Evolutionary conservation across 2,113 vertebrate genomes (phyloP).

Genomic region (Neolamprologus ventralis): DNA sequence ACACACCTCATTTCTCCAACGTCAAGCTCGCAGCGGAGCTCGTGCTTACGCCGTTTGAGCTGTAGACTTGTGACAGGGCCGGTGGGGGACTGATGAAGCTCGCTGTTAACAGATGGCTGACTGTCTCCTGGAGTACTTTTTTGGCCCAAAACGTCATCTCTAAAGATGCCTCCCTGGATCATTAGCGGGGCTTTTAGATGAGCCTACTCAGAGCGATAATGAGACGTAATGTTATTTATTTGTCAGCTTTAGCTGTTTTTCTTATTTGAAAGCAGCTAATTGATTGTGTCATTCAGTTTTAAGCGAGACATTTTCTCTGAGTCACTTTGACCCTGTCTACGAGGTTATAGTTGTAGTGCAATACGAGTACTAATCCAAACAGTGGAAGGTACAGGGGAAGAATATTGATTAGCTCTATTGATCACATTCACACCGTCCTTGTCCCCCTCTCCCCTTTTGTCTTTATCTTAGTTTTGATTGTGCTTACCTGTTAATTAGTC

Average conservation of each 20-base stretch:
- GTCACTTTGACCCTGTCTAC: neutral
- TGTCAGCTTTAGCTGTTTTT: neutral
- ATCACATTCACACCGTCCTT: slow-evolving; percentile 18
- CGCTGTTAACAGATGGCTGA: slow-evolving; percentile 41
- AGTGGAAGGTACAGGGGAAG: neutral
- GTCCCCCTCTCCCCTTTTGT: neutral
- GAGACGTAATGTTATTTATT: slow-evolving; percentile 12
- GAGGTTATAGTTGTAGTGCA: neutral
- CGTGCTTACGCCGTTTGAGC: slow-evolving; percentile 13
- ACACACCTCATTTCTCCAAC: slow-evolving; percentile 20
- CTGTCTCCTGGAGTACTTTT: slow-evolving; percentile 8
- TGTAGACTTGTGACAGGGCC: slow-evolving; percentile 22
- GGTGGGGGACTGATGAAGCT: slow-evolving; percentile 30
- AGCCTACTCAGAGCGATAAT: neutral
- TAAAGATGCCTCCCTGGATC: neutral
- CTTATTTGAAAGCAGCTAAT: neutral
- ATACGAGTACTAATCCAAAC: slow-evolving; percentile 25
- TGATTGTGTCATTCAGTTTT: neutral
- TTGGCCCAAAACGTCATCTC: slow-evolving; percentile 3
- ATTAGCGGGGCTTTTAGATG: neutral
- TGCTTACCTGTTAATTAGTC: neutral
- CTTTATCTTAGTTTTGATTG: slow-evolving; percentile 18
- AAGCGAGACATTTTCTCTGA: neutral
- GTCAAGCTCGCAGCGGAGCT: neutral
- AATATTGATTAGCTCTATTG: slow-evolving; percentile 48